Evolutionary conservation across 2,113 vertebrate genomes (phyloP).

Genomic region (Tiliqua scincoides): DNA sequence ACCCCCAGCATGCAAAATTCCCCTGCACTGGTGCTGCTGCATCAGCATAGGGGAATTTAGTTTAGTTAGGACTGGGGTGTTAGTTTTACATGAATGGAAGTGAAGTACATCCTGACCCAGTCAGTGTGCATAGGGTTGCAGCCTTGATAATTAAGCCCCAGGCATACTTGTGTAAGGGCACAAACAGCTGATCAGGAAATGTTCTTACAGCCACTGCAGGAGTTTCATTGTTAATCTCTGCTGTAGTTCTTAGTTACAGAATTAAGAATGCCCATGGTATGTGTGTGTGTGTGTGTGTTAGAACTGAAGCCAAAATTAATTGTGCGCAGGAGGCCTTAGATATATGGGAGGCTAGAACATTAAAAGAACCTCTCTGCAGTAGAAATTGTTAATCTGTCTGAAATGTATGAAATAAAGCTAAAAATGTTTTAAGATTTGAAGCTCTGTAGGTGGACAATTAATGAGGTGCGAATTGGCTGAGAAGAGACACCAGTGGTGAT

Average conservation of each 20-base stretch:
- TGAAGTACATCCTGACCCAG: background rate
- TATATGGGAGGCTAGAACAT: background rate
- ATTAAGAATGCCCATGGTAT: background rate
- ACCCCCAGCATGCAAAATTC: no score
- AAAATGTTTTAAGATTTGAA: slow-evolving; percentile 41
- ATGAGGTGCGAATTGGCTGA: slow-evolving; percentile 51
- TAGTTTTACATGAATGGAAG: background rate
- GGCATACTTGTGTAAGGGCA: background rate
- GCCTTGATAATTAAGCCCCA: background rate
- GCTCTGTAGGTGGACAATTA: slow-evolving; percentile 42
- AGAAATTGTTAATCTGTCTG: slow-evolving; percentile 37
- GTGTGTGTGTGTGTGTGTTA: no score
- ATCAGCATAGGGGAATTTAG: no score
- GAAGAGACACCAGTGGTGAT: slow-evolving; percentile 15
- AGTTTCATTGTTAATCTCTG: background rate
- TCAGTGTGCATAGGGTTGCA: background rate
- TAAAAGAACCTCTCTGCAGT: slow-evolving; percentile 6
- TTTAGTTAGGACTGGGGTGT: background rate
- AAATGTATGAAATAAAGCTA: slow-evolving; percentile 48
- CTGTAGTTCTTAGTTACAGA: background rate
- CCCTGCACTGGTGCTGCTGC: no score
- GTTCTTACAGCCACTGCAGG: background rate
- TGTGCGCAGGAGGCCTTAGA: background rate
- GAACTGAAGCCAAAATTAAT: background rate
- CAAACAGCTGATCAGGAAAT: background rate